Percentiles rank a stretch among this genome's conserved stretches.
Evolutionary conservation across 2,888 invertebrate genomes (phyloP).

Genomic region (Clanis bilineata): DNA sequence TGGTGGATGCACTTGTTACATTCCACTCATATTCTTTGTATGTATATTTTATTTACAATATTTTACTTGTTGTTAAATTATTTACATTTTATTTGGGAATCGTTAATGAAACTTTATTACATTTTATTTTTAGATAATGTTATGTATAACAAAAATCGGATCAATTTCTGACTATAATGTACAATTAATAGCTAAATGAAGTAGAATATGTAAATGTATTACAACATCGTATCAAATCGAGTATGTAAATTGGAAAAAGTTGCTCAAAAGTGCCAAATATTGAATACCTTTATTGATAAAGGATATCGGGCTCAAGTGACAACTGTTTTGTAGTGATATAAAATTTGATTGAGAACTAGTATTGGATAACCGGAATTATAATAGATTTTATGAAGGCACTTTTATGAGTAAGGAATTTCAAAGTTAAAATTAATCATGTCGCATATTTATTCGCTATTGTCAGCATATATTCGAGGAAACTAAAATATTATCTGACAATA

Average conservation of each 20-base stretch:
- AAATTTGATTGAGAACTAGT: neutral
- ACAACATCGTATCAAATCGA: neutral
- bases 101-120: slow-evolving; percentile 17
- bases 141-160: neutral
- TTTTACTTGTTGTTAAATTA: slow-evolving; percentile 24
- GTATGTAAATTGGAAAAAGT: neutral
- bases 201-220: neutral
- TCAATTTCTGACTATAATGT: neutral
- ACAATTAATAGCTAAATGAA: neutral
- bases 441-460: neutral
- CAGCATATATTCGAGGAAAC: neutral
- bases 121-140: neutral
- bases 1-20: slow-evolving; percentile 26
- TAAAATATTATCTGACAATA: slow-evolving; percentile 3
- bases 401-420: neutral
- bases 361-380: neutral
- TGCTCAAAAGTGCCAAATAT: slow-evolving; percentile 12
- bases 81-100: slow-evolving; percentile 24
- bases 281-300: neutral
- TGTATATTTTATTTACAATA: slow-evolving; percentile 21
- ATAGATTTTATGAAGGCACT: neutral
- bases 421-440: neutral
- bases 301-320: neutral
- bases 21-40: slow-evolving; percentile 27
- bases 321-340: neutral